A percentile compares a stretch with the other conserved stretches of the same genome.
These are phyloP conservation scores for Zaprionus africanus DNA, from an alignment of 1,140 invertebrate species.

Conservation along the genomic window DNA sequence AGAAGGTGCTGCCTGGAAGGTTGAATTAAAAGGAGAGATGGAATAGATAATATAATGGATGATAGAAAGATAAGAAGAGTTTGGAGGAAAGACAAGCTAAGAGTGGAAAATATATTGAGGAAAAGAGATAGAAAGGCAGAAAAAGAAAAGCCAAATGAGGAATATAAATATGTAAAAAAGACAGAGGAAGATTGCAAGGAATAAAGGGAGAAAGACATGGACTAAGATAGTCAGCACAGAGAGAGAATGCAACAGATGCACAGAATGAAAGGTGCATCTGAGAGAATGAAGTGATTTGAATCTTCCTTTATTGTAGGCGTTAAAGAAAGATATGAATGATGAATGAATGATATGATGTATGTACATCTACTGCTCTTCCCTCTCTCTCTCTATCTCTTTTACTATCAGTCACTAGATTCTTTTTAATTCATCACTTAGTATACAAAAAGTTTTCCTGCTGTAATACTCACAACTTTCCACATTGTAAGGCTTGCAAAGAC, in stretches of 20 bases:
- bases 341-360: background rate
- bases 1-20: too few species aligned
- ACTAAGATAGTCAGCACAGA: background rate
- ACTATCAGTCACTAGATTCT: too few species aligned
- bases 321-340: too few species aligned
- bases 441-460: background rate
- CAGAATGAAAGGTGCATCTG: background rate
- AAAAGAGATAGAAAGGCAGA: background rate
- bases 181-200: background rate
- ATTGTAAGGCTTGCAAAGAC: slow-evolving; percentile 26
- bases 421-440: background rate
- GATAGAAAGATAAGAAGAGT: too few species aligned
- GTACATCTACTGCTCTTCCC: background rate
- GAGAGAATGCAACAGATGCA: background rate
- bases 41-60: too few species aligned
- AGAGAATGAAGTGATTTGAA: background rate
- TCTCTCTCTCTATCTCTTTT: background rate
- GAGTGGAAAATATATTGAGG: background rate
- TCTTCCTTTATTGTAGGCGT: too few species aligned
- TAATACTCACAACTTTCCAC: slow-evolving; percentile 50
- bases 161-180: background rate
- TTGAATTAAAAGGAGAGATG: fast-evolving
- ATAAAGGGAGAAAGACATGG: background rate
- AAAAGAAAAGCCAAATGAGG: background rate
- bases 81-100: too few species aligned